Base-by-base conservation (phyloP, 2,888 invertebrate species). In the Geophilus truncorum region DNA sequence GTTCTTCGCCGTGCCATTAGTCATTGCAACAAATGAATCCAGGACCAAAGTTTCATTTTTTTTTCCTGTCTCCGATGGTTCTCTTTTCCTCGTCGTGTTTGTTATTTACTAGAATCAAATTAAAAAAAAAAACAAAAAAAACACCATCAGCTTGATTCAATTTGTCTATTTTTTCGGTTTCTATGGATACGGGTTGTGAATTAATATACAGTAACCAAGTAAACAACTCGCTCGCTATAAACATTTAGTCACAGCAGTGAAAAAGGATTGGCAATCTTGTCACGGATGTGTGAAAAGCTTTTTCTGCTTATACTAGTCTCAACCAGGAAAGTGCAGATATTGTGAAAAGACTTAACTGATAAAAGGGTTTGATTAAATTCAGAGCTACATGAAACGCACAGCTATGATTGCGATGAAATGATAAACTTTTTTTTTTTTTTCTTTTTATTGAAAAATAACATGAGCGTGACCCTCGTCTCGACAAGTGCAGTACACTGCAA, bases 1-100 rank as follows among this genome's bases (percentile, higher is more conserved):
- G 83, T 81, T 36, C 83, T 82, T 30, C 84, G 83, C 12, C 84
- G 79, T 18, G 62, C 62, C 79, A 79, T 79, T 40, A 40, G 40
- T 40, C 40, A 70, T 70, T 10, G 25, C 23, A 70, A 70, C 70
- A 40, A 40, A 40, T 40, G 5, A 40, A 40, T 40, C 40, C 40
- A 40, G 40, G 40, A 1, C 4, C 40, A 40, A 40, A 15, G 9
- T 40, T 40, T 1, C 9, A 40, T 40, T 3, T 10, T 40, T 40
- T 40, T 7, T 34, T 10, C 34, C 10, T 10, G 5, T 34, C 34
- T 34, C 6, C 5, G 34, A n/a, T n/a, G n/a, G n/a, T n/a, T n/a
- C n/a, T n/a, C n/a, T 34, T 34, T 34, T 7, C 34, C 34, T 34
- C 34, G 34, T 34, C 6, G 6, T 34, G 34, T n/a, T n/a, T n/a